phyloP scores from a whole-genome alignment of 2,888 invertebrate genomes.

The Sepiola atlantica region DNA sequence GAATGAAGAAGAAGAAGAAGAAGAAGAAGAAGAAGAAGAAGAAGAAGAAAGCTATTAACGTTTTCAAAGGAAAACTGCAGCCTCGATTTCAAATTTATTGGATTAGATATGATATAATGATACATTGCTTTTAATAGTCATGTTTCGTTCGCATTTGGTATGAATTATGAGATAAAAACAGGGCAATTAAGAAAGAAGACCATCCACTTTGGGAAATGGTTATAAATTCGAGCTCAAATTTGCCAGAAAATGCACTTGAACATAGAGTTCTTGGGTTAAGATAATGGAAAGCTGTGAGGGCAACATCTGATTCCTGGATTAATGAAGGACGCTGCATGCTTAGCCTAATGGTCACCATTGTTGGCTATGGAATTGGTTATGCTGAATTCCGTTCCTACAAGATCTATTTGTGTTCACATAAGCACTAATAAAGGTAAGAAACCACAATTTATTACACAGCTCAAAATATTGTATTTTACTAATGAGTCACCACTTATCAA shows the following conservation, averaged over 20 bases:
- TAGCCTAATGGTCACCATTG: no score
- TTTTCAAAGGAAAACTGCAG: background rate
- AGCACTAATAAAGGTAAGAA: no score
- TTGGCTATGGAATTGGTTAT: no score
- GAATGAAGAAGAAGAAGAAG: background rate
- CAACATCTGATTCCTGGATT: background rate
- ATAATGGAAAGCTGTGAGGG: background rate
- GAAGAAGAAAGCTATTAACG: background rate
- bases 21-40: background rate
- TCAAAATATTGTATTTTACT: no score
- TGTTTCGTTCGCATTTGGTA: background rate
- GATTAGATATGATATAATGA: background rate
- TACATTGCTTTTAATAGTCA: background rate
- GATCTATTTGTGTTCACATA: no score
- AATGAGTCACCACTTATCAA: no score
- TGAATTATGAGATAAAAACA: background rate
- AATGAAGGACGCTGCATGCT: background rate
- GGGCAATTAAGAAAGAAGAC: background rate
- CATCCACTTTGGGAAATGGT: background rate
- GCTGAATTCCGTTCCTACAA: no score
- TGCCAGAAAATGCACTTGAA: background rate
- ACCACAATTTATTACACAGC: no score
- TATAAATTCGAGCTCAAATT: background rate
- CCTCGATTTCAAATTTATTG: background rate
- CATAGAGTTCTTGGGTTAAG: background rate